Evolutionary conservation across 2,888 invertebrate genomes (phyloP), one percentile per base, ranked within the genome.

Genomic region (Luffia ferchaultella): DNA sequence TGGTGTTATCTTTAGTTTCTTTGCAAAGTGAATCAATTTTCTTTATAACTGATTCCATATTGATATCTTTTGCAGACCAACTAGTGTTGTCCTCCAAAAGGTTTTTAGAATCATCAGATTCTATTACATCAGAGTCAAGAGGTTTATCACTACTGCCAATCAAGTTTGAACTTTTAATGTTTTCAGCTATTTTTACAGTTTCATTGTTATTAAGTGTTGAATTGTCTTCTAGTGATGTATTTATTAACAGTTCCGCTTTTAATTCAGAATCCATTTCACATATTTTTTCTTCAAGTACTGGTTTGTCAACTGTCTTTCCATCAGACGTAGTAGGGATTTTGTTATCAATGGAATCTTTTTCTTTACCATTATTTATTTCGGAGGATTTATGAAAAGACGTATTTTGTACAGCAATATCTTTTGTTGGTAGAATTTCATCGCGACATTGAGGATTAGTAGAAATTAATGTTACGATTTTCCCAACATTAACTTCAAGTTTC

Each of bases 41-140:
- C 70, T 93, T 92, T 54, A 93, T 93, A 1, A 93, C 93, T 17
- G 92, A 92, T 58, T 93, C 92, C 56, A 92, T 91, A 62, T 92
- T 92, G 1, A 92, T 86, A 62, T 92, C 92, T 68, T 92, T 92
- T 3, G 90, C 89, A 40, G 90, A 90, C 92, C 92, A 93, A 58
- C 89, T 90, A 66, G 91, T 91, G 60, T 87, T 89, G 63, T 91
- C 91, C 60, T 92, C 90, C 57, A 90, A 87, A 67, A 71, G 78
- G 65, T 85, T 86, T 49, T 76, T 67, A 48, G 73, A 70, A 54
- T 69, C 68, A 47, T 63, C 63, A 58, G 68, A 64, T n/a, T n/a
- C n/a, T 3, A 66, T 60, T 52, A 65, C 62, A 49, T 18, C n/a
- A 19, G 30, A 5, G 18, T 45, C 19, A 46, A n/a, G 12, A 45